These are phyloP conservation scores for Sceloporus undulatus DNA, from an alignment of 2,113 vertebrate genomes.

Conservation along the genomic window DNA sequence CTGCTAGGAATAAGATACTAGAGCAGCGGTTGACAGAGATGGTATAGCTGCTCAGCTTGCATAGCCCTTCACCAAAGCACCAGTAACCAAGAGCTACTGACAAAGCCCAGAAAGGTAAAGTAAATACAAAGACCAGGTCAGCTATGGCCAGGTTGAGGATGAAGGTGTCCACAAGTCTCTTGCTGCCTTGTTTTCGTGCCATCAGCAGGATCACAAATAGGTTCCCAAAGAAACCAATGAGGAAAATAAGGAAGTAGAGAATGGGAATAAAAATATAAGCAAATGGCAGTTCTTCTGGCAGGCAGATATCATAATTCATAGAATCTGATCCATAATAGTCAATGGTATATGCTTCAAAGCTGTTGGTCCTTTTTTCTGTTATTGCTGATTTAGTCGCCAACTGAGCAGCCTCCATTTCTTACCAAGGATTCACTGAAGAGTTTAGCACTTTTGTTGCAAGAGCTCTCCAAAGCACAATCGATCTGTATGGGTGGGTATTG, in stretches of 20 bases:
- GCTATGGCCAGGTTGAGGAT: slow-evolving; percentile 86
- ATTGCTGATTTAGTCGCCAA: not conserved
- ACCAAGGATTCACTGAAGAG: not conserved
- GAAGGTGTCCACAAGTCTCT: slow-evolving; percentile 86
- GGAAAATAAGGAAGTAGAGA: slow-evolving; percentile 83
- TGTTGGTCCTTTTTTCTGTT: slow-evolving; percentile 40
- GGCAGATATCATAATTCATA: slow-evolving; percentile 30
- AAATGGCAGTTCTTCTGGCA: slow-evolving; percentile 53
- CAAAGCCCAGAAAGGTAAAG: slow-evolving; percentile 86
- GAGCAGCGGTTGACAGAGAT: slow-evolving; percentile 87
- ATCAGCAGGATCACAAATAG: slow-evolving; percentile 83
- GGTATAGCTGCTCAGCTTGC: slow-evolving; percentile 86
- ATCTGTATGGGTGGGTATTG: not conserved
- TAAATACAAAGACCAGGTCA: slow-evolving; percentile 85
- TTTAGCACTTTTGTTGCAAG: not conserved
- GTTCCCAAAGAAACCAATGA: slow-evolving; percentile 85
- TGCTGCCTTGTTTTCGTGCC: slow-evolving; percentile 57
- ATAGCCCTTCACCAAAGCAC: slow-evolving; percentile 81
- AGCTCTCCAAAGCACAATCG: not conserved
- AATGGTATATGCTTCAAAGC: not conserved
- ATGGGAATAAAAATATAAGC: slow-evolving; percentile 76
- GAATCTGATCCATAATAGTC: slow-evolving; percentile 9
- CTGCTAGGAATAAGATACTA: slow-evolving; percentile 87
- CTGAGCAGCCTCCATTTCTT: slow-evolving; percentile 12
- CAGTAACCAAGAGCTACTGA: slow-evolving; percentile 76